These are phyloP conservation scores for Podabrus alpinus DNA, from an alignment of 2,888 invertebrate species.

Conservation along the genomic window DNA sequence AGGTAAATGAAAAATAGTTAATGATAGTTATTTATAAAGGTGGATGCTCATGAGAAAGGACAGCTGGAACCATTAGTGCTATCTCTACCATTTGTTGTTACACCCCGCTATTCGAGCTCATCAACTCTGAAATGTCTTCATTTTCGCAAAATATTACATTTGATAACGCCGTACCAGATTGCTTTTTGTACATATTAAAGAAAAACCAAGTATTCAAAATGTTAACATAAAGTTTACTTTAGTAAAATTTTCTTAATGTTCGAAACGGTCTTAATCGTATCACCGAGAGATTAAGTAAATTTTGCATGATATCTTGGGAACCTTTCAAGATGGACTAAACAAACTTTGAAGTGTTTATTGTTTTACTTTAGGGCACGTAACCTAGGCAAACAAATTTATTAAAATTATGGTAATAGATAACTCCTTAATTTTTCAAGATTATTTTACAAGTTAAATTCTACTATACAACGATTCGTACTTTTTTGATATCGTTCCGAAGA, in stretches of 20 bases:
- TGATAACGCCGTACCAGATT: constrained; percentile 35
- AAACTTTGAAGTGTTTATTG: not conserved
- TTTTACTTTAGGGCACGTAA: not conserved
- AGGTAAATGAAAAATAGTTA: constrained; percentile 43
- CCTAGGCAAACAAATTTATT: not conserved
- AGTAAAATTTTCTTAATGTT: not conserved
- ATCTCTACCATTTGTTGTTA: constrained; percentile 46
- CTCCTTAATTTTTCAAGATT: not conserved
- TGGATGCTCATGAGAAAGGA: constrained; percentile 50
- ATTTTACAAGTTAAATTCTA: not conserved
- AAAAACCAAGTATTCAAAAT: not conserved
- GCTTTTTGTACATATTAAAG: constrained; percentile 7
- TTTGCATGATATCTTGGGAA: not conserved
- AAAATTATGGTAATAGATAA: not conserved
- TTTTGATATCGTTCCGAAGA: not conserved
- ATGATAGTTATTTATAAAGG: constrained; percentile 55
- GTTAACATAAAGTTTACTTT: too few relatives aligned
- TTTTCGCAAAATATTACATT: constrained; percentile 39
- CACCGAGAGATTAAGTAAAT: not conserved
- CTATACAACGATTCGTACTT: not conserved
- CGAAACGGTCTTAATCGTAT: not conserved
- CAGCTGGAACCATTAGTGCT: constrained; percentile 52
- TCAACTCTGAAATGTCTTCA: constrained; percentile 46
- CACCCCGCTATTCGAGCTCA: constrained; percentile 42
- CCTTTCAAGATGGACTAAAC: not conserved